These are phyloP conservation scores for Thera obeliscata DNA, from an alignment of 2,888 invertebrate species.

Conservation along the genomic window DNA sequence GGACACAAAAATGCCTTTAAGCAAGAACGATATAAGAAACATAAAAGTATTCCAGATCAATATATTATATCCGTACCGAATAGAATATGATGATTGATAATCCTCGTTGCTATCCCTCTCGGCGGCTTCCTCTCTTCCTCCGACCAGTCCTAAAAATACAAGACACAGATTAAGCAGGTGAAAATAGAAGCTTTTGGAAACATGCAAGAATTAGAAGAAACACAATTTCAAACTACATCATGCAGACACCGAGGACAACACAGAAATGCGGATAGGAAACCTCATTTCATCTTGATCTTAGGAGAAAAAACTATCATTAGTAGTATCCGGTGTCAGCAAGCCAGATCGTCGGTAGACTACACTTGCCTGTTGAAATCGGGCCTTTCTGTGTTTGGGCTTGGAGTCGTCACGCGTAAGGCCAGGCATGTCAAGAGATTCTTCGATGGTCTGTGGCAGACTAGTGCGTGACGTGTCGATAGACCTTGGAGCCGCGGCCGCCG, in stretches of 20 bases:
- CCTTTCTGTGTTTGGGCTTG: slow-evolving; percentile 92
- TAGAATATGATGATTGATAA: slow-evolving; percentile 82
- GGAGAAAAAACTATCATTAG: slow-evolving; percentile 5
- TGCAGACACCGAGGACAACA: slow-evolving; percentile 45
- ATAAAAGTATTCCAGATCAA: background rate
- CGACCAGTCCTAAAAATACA: slow-evolving; percentile 73
- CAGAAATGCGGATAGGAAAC: slow-evolving; percentile 28
- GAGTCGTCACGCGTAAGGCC: slow-evolving; percentile 72
- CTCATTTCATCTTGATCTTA: slow-evolving; percentile 16
- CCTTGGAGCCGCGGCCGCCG: slow-evolving; percentile 35
- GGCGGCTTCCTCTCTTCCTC: slow-evolving; percentile 82
- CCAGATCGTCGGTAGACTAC: slow-evolving; percentile 21
- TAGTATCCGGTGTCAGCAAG: slow-evolving; percentile 3
- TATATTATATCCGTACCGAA: slow-evolving; percentile 62
- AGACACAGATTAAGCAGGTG: background rate
- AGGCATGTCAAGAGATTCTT: slow-evolving; percentile 57
- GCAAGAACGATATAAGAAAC: background rate
- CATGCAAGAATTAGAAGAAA: slow-evolving; percentile 23
- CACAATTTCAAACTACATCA: slow-evolving; percentile 40
- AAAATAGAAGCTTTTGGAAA: background rate
- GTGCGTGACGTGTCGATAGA: slow-evolving; percentile 73
- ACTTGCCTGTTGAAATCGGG: slow-evolving; percentile 92
- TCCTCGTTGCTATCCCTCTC: slow-evolving; percentile 82
- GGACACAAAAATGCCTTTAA: slow-evolving; percentile 26
- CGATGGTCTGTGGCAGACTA: slow-evolving; percentile 72